Base-by-base conservation (phyloP, 2,113 vertebrate species). In the Arizona elegans region DNA sequence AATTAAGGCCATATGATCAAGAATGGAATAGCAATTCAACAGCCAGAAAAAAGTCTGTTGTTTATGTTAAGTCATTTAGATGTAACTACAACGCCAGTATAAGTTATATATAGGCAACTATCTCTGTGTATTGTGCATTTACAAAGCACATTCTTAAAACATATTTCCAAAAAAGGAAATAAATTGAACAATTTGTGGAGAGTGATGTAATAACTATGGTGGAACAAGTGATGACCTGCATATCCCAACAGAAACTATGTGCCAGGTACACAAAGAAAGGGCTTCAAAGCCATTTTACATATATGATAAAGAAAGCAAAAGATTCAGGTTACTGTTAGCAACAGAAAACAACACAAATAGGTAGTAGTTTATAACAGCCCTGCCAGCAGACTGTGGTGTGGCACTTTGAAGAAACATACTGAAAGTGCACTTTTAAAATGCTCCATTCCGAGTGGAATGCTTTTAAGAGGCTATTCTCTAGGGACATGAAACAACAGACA, bases 401-500 rank as follows among this genome's bases (percentile, higher is more conserved):
- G 96, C 33, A 0, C 75, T 93, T 96, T 93, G 93, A 97, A 9
- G 65, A 59, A 89, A 88, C n/a, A n/a, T 17, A 86, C n/a, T 43
- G 89, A 94, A 92, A 85, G 56, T 70, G 47, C 88, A 75, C 4
- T 92, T 92, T 90, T 12, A 92, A 92, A 92, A 87, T 33, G 58
- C 59, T 93, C 85, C 38, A 87, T 70, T 90, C 81, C 50, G 8
- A 87, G 87, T 12, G 19, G 47, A 92, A 89, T 90, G 95, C 95
- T 95, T 93, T 94, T 95, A 92, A 96, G 95, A 58, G 94, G 87
- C 90, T 95, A 93, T 92, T 96, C 96, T 94, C 94, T 95, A 93
- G 94, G 95, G 95, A 96, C 94, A 97, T 96, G 95, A 97, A 97
- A 96, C 91, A 94, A 95, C 90, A 92, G 94, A 87, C 92, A 95